Base-by-base conservation (phyloP, 2,113 vertebrate genomes). In the Cathartes aura region DNA sequence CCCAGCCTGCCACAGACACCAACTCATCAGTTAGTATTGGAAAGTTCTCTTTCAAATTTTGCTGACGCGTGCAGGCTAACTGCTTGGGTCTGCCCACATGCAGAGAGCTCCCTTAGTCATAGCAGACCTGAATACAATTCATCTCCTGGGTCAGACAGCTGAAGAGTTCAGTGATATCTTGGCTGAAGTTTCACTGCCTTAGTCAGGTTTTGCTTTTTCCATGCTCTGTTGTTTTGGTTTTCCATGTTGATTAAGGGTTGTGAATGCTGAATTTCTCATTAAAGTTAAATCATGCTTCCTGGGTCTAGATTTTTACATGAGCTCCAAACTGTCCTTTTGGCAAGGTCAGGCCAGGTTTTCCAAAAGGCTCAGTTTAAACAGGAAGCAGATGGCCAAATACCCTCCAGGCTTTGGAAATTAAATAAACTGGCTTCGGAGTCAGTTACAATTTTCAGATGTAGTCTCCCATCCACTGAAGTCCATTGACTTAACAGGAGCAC, bases 341-440 rank as follows among this genome's bases (percentile, higher is more conserved):
- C 17, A 79, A 74, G 78, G 93, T 96, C 95, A 93, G 90, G 58
- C 90, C 93, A 88, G 90, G 58, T 97, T 97, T 97, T 97, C 95
- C 79, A 93, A 90, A 94, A 88, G 59, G 67, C 92, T 73, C 74
- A 5, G 24, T 60, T 93, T 43, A 62, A 96, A 74, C 53, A 82
- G 85, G 66, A 96, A 95, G 92, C 96, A 97, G 93, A 96, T 92
- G 93, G 93, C 58, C 66, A 90, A 82, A 93, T 36, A 68, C 56
- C 90, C 93, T 88, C 84, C 43, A 85, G 90, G 70, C 70, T 80
- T 32, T 72, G 45, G 48, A 96, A 96, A 93, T 88, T 50, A 92
- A 96, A 89, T 85, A 47, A 95, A 78, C 74, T 71, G 55, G 15
- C 62, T 94, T 87, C 24, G 2, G 53, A 86, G 40, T 50, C 82